Evolutionary conservation across 1,140 invertebrate genomes (phyloP), one percentile per base, ranked within the genome.

Genomic region (Pomacea maculata): DNA sequence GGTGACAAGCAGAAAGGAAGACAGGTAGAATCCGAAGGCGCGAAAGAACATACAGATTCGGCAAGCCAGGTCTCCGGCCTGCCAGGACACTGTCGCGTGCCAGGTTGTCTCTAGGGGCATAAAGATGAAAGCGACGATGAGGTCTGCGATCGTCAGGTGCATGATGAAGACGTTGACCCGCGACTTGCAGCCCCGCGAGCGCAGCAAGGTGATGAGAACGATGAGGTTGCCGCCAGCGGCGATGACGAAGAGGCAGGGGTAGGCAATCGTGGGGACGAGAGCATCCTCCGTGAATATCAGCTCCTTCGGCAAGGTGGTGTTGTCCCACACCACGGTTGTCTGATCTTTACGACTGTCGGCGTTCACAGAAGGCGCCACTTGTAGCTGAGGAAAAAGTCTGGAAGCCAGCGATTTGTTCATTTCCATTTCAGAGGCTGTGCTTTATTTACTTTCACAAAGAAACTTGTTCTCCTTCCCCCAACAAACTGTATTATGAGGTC

Each of bases 151-250:
- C 0, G 94, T 93, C n/a, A 96, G 90, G 90, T 96, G 95, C 75
- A 95, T 93, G 86, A 96, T 95, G 90, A 96, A 93, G 25, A 95
- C 86, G 75, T 95, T 95, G 63, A 96, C 95, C 45, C 95, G 90
- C 0, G 95, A 95, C 85, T 95, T 95, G 55, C 94, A 88, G 79
- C 94, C 93, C 14, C 95, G 91, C n/a, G 94, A 94, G 21, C 94
- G 91, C 71, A 95, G 93, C 3, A 96, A 90, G 7, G 95, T 95
- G 3, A 95, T 91, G 83, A 96, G 95, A 15, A 96, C 95, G 0
- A 93, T 94, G 5, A 95, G 88, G 90, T 98, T 98, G 73, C 96
- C 96, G 72, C 95, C 93, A 11, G 96, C 95, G 6, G 96, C 97
- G 84, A 97, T 92, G 84, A 96, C 93, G 94, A 97, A 95, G 74